phyloP scores from a whole-genome alignment of 2,797 vertebrate species.

The Eutrigla gurnardus region DNA sequence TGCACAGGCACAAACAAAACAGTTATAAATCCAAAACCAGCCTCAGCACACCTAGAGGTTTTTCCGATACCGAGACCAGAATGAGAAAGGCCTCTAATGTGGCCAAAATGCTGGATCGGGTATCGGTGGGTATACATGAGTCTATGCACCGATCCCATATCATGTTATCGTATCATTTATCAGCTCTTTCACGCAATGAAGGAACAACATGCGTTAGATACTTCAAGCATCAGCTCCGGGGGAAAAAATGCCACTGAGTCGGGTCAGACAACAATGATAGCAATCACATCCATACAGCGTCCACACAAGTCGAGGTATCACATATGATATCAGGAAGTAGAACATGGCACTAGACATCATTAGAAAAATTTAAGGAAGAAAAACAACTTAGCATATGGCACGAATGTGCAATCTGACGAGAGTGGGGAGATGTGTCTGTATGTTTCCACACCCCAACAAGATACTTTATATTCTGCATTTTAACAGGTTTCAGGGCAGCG shows the following conservation, averaged over 20 bases:
- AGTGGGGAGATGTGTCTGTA: conserved; percentile 3
- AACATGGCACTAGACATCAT: background rate
- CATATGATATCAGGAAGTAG: background rate
- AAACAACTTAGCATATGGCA: conserved; percentile 60
- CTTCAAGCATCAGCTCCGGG: too few relatives aligned
- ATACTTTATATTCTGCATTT: conserved; percentile 53
- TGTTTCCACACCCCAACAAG: conserved; percentile 31
- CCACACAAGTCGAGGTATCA: background rate
- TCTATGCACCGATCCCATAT: background rate
- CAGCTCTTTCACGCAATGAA: background rate
- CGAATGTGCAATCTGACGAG: conserved; percentile 59
- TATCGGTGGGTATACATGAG: background rate
- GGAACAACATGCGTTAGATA: background rate
- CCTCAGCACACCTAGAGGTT: conserved; percentile 43
- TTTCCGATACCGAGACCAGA: background rate
- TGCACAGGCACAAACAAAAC: conserved; percentile 37
- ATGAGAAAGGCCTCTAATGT: background rate
- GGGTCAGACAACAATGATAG: background rate
- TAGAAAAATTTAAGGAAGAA: conserved; percentile 56
- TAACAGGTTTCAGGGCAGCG: conserved; percentile 46
- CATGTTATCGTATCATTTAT: background rate
- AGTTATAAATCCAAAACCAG: conserved; percentile 46
- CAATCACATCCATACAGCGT: background rate
- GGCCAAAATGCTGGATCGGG: background rate
- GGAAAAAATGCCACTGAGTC: too few relatives aligned